Base-by-base conservation (phyloP, 2,113 vertebrate species). In the Colinus virginianus region DNA sequence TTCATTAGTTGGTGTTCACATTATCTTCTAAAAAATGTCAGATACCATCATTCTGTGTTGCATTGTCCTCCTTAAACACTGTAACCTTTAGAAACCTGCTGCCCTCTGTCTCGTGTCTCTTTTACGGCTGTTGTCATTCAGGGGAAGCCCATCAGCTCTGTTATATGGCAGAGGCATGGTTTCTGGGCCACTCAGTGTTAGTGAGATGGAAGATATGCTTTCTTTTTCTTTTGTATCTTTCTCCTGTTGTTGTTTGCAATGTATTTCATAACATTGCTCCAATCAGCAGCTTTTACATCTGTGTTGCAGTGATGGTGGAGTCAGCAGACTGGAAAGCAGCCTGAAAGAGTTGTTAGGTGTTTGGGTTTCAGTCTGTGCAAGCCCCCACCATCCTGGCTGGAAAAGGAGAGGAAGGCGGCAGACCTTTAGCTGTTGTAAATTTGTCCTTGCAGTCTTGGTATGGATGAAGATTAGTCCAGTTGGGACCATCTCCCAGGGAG, bases 21-120 rank as follows among this genome's bases (percentile, higher is more conserved):
- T 96, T 95, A 97, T 95, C 92, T 85, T 91, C 66, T 71, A 69
- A 70, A 96, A 97, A 98, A 96, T 71, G 94, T 98, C 97, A 97
- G 96, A 96, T 98, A 93, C 93, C 96, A 98, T 98, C 97, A 97
- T 86, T 97, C 94, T 96, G 98, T 97, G 97, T 97, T 94, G 96
- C 93, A 95, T 97, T 90, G 80, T 94, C 88, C 85, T 84, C 80
- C 96, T 95, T 81, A 97, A 96, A 97, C 96, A 94, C 89, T 85
- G 76, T 96, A 97, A 97, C 95, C 97, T 97, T 97, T 96, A 98
- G 90, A 98, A 97, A 97, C 97, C 97, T 97, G 88, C 90, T 97
- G 96, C 97, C 94, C 56, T 43, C 32, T 96, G 95, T 97, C 97
- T 94, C 97, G 96, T 94, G 76, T 97, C 97, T 98, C 97, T 96